phyloP scores from a whole-genome alignment of 2,797 vertebrate genomes.

The Eospalax fontanierii region DNA sequence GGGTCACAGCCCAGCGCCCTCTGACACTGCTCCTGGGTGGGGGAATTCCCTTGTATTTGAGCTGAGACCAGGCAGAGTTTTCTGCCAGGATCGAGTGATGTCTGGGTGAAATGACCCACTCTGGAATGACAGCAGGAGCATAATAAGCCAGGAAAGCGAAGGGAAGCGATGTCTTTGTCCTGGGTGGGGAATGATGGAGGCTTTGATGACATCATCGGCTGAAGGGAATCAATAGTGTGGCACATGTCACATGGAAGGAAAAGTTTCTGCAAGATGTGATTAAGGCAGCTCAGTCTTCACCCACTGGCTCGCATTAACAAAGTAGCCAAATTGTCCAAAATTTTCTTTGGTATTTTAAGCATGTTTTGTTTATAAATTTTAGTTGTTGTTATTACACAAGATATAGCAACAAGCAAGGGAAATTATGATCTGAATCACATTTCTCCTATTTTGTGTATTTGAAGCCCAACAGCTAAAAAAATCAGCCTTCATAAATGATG shows the following conservation, averaged over 20 bases:
- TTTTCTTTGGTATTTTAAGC: constrained; percentile 24
- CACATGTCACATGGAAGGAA: constrained; percentile 25
- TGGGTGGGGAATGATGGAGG: neutral
- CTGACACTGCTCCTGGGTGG: neutral
- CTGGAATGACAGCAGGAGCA: neutral
- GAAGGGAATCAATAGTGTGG: neutral
- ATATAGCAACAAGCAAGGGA: neutral
- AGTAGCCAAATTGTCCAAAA: neutral
- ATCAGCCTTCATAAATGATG: neutral
- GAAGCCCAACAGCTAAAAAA: neutral
- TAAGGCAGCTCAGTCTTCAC: constrained; percentile 3
- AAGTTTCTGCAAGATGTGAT: constrained; percentile 16
- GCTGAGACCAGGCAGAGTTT: neutral
- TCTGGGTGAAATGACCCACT: neutral
- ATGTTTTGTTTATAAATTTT: constrained; percentile 4
- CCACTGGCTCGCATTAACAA: constrained; percentile 31
- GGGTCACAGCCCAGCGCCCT: neutral
- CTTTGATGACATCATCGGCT: neutral
- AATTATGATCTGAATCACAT: constrained; percentile 19
- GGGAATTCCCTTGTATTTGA: neutral
- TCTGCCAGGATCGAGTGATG: neutral
- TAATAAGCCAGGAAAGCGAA: neutral
- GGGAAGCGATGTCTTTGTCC: neutral
- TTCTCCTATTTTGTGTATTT: constrained; percentile 34
- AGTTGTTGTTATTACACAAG: neutral